Evolutionary conservation across 2,888 invertebrate species (phyloP).

Genomic region (Drosophila prolongata): DNA sequence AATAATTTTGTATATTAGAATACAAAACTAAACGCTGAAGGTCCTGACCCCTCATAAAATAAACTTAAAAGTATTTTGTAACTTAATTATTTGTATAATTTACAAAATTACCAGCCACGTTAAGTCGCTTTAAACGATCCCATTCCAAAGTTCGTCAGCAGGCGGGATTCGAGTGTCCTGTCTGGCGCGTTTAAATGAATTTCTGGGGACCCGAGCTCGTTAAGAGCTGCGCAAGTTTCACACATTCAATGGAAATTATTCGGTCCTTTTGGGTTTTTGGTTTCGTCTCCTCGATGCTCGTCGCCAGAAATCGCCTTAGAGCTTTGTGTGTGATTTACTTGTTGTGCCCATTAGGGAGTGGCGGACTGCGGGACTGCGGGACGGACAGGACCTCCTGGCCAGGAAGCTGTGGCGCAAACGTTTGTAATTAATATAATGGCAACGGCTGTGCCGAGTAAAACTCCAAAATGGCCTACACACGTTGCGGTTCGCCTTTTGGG

Average conservation of each 20-base stretch:
- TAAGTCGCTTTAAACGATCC: slow-evolving; percentile 27
- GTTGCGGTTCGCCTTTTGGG: slow-evolving; percentile 49
- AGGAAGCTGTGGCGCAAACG: slow-evolving; percentile 63
- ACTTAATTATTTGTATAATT: slow-evolving; percentile 11
- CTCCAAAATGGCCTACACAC: slow-evolving; percentile 77
- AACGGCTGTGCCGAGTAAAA: slow-evolving; percentile 57
- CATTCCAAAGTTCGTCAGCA: slow-evolving; percentile 27
- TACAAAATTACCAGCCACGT: slow-evolving; percentile 11
- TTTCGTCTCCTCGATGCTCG: slow-evolving; percentile 34
- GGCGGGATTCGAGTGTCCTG: slow-evolving; percentile 22
- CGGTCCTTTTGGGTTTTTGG: slow-evolving; percentile 37
- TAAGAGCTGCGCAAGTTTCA: slow-evolving; percentile 63
- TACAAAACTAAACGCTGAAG: too few species aligned
- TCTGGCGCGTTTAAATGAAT: slow-evolving; percentile 52
- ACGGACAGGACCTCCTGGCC: slow-evolving; percentile 7
- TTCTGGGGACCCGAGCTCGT: slow-evolving; percentile 58
- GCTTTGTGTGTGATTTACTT: slow-evolving; percentile 79
- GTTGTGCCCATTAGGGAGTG: slow-evolving; percentile 72
- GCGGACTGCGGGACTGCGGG: slow-evolving; percentile 4
- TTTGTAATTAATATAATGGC: slow-evolving; percentile 78
- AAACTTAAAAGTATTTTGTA: not conserved
- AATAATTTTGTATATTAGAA: not conserved
- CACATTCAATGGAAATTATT: slow-evolving; percentile 55
- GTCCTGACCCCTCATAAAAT: not conserved
- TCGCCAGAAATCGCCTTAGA: slow-evolving; percentile 71